These are phyloP conservation scores for Drosophila repleta DNA, from an alignment of 1,140 invertebrate species.

Conservation along the genomic window DNA sequence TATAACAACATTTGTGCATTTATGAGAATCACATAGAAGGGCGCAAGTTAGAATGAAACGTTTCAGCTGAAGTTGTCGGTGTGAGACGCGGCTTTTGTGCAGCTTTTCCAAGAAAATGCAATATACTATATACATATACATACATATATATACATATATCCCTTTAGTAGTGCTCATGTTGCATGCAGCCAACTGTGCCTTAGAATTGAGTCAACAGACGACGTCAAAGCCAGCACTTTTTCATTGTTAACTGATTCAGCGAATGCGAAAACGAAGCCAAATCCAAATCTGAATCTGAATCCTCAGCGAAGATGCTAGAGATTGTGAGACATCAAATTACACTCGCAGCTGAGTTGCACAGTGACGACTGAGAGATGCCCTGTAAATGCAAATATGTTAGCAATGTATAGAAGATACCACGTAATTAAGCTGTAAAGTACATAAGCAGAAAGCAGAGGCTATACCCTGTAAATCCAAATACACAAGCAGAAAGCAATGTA, in stretches of 20 bases:
- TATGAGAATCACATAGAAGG: too few species aligned
- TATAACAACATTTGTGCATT: too few species aligned
- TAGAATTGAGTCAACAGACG: slow-evolving; percentile 6
- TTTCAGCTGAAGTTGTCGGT: too few species aligned
- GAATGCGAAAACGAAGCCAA: background rate
- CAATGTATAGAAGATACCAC: too few species aligned
- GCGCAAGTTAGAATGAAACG: too few species aligned
- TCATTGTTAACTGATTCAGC: slow-evolving; percentile 18
- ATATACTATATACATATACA: background rate
- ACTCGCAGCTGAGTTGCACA: background rate
- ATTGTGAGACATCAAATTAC: slow-evolving; percentile 51
- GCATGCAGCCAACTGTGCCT: slow-evolving; percentile 11
- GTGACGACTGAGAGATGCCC: background rate
- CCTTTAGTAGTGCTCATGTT: slow-evolving; percentile 16
- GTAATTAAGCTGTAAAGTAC: too few species aligned
- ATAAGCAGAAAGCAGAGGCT: too few species aligned
- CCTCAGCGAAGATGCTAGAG: slow-evolving; percentile 35
- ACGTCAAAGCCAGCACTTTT: slow-evolving; percentile 17
- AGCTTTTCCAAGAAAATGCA: background rate
- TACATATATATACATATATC: background rate
- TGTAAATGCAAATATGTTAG: too few species aligned
- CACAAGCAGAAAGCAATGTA: too few species aligned
- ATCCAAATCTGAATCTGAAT: slow-evolving; percentile 12
- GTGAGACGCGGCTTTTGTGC: background rate
- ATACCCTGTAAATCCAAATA: too few species aligned